Evolutionary conservation across 2,888 invertebrate species (phyloP).

Genomic region (Tinea trinotella): DNA sequence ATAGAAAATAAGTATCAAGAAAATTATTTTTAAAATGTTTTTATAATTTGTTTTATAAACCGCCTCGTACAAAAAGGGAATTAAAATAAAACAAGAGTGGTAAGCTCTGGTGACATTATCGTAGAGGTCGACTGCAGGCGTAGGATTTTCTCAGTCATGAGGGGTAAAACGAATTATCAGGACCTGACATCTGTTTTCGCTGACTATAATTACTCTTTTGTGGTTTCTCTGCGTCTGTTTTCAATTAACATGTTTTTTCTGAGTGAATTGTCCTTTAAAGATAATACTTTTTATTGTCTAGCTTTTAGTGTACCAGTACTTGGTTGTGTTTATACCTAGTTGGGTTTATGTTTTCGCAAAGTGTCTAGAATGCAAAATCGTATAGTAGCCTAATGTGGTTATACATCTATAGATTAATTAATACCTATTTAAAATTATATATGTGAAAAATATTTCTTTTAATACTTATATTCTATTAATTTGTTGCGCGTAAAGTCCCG

Average conservation of each 20-base stretch:
- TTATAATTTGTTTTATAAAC: background rate
- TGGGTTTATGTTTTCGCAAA: no score
- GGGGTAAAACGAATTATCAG: constrained; percentile 14
- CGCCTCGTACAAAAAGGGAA: constrained; percentile 28
- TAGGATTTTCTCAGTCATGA: constrained; percentile 15
- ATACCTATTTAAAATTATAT: no score
- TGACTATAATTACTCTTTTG: constrained; percentile 16
- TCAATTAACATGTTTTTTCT: constrained; percentile 15
- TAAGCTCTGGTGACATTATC: constrained; percentile 61
- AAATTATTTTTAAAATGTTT: constrained; percentile 8
- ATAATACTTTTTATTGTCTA: no score
- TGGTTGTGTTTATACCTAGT: no score
- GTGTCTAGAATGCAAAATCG: no score
- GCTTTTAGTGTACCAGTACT: no score
- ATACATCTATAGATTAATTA: no score
- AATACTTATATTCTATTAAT: no score
- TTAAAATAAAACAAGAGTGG: constrained; percentile 37
- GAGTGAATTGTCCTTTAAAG: background rate
- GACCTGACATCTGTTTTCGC: constrained; percentile 14
- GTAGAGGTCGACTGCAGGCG: constrained; percentile 29
- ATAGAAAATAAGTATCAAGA: no score
- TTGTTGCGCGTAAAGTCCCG: no score
- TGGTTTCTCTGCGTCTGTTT: constrained; percentile 11
- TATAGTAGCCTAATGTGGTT: no score
- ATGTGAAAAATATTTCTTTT: no score